phyloP scores from a whole-genome alignment of 2,797 vertebrate species.

The Philypnodon macrostomus region DNA sequence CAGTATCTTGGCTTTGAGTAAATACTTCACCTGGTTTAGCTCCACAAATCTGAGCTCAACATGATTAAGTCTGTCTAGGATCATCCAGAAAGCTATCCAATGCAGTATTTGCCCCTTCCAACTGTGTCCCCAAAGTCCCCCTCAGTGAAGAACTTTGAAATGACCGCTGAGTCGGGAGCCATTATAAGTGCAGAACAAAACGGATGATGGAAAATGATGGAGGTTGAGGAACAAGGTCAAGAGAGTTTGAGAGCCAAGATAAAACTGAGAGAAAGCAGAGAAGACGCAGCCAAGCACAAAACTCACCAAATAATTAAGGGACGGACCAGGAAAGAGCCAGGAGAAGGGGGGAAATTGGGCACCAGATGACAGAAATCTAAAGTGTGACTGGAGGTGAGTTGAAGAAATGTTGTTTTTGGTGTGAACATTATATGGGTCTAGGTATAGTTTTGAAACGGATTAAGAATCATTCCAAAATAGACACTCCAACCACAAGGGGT shows the following conservation, averaged over 20 bases:
- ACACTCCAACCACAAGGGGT: no score
- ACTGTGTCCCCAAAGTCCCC: constrained; percentile 12
- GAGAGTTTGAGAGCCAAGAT: constrained; percentile 22
- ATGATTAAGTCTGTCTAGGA: no score
- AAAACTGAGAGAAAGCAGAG: constrained; percentile 44
- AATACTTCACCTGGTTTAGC: no score
- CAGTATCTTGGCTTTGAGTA: no score
- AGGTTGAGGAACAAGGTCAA: constrained; percentile 48
- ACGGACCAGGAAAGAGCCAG: constrained; percentile 23
- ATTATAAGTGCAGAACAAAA: constrained; percentile 27
- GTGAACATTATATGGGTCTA: no score
- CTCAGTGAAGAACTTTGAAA: constrained; percentile 14
- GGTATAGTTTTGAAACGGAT: no score
- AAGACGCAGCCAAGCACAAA: constrained; percentile 54
- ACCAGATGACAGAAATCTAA: constrained; percentile 2
- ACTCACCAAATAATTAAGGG: constrained; percentile 39
- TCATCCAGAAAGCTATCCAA: no score
- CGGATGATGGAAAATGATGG: constrained; percentile 45
- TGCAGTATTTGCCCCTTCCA: constrained; percentile 8
- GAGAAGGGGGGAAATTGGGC: constrained; percentile 8
- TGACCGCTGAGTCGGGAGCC: constrained; percentile 23
- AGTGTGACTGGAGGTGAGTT: constrained; percentile 18
- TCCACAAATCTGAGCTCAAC: no score
- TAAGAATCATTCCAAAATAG: no score
- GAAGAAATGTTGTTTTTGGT: no score